phyloP scores from a whole-genome alignment of 2,888 invertebrate species.

The Syrphus vitripennis region DNA sequence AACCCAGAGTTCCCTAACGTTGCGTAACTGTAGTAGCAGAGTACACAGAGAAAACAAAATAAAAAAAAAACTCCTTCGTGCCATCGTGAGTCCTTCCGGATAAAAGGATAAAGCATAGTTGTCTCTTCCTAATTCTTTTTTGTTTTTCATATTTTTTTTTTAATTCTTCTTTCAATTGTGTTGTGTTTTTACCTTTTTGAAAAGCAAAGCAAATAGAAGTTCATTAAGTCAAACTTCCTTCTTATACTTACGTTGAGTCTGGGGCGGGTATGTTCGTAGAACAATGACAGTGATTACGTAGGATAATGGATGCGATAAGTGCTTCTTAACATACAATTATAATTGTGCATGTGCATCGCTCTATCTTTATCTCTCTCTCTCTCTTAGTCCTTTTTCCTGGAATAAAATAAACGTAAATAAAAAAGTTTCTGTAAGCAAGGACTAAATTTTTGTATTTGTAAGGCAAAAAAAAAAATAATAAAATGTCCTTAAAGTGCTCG shows the following conservation, averaged over 20 bases:
- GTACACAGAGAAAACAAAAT: not conserved
- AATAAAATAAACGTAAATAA: not conserved
- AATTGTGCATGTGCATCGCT: conserved; percentile 62
- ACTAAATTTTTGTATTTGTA: not conserved
- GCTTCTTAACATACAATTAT: conserved; percentile 61
- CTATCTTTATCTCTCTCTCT: too few species aligned
- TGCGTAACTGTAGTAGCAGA: conserved; percentile 47
- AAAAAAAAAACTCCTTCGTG: conserved; percentile 13
- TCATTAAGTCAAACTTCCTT: conserved; percentile 68
- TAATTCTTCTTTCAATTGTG: not conserved
- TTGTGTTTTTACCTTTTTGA: conserved; percentile 22
- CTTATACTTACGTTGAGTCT: conserved; percentile 6
- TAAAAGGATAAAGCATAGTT: conserved; percentile 32
- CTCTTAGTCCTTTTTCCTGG: not conserved
- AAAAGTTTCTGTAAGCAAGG: not conserved
- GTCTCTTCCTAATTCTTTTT: conserved; percentile 19
- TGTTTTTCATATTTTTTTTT: not conserved
- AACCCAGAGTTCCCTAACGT: conserved; percentile 56
- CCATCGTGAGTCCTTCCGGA: conserved; percentile 57
- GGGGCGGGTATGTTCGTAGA: conserved; percentile 21
- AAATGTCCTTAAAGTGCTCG: conserved; percentile 1
- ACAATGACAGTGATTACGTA: conserved; percentile 63
- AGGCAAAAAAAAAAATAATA: not conserved
- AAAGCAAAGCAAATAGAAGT: conserved; percentile 64
- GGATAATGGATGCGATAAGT: conserved; percentile 66